Base-by-base conservation (phyloP, 2,113 vertebrate species). In the Hylia prasina region DNA sequence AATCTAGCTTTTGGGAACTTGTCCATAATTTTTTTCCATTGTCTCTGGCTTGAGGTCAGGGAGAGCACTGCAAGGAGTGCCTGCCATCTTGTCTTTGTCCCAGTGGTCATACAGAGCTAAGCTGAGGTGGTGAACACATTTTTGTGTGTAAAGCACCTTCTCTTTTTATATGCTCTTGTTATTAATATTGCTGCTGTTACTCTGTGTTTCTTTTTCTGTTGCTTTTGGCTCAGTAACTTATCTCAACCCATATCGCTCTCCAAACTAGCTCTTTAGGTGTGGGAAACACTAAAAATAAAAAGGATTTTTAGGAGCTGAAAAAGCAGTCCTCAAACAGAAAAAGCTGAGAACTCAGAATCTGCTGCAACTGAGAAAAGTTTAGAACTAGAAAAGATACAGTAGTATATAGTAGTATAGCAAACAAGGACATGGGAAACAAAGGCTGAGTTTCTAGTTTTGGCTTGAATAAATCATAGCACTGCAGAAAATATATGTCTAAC, bases 61-160 rank as follows among this genome's bases (percentile, higher is more conserved):
- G 11, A 68, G 33, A 86, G 18, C 33, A 37, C 14, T 60, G 72
- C 4, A 3, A 18, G 33, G 33, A 33, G 14, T 0, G 0, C 27
- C 53, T 22, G 5, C 11, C 16, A 42, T 31, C 37, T 37, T 58
- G 61, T 31, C 25, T 60, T 77, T 58, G 25, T 50, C 37, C 44
- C 1, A 0, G 21, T 37, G 45, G 37, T 23, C 45, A 18, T 21
- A 33, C 14, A 68, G 53, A 68, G 37, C 18, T 44, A 51, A 44
- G 7, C 0, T 31, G 18, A 51, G 25, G 7, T 58, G 45, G 33
- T 37, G 33, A 68, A 58, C 18, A 33, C 9, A 27, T 60, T 77
- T 77, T 58, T 51, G 25, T 58, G 53, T 37, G 17, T 25, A 60
- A 68, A 77, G 45, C 7, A 58, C 45, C 27, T 69, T 51, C 22